These are phyloP conservation scores for Parasteatoda tepidariorum DNA, from an alignment of 1,140 invertebrate genomes.

Conservation along the genomic window DNA sequence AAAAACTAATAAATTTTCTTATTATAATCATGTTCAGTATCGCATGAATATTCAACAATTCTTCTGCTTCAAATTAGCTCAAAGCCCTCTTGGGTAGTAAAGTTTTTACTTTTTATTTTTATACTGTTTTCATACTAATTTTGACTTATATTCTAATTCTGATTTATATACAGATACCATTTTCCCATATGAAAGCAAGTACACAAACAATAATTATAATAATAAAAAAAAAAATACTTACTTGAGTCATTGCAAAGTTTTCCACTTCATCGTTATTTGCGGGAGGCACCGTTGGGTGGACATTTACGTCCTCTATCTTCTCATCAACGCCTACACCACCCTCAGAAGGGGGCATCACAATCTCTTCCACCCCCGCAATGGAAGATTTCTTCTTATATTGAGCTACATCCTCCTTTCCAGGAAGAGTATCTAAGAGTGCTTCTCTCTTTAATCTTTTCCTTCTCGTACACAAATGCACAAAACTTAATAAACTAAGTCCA, in stretches of 20 bases:
- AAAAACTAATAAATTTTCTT: no score
- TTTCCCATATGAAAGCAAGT: no score
- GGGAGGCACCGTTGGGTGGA: not conserved
- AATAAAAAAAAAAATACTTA: not conserved
- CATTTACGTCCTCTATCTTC: not conserved
- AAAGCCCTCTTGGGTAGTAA: not conserved
- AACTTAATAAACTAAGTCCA: not conserved
- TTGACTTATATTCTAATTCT: no score
- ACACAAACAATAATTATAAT: not conserved
- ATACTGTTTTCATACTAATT: not conserved
- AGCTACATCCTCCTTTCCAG: not conserved
- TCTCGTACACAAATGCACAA: slow-evolving; percentile 4
- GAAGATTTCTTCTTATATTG: slow-evolving; percentile 23
- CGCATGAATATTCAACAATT: no score
- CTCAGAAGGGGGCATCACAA: not conserved
- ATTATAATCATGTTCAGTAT: no score
- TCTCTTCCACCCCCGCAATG: not conserved
- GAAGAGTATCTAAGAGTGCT: slow-evolving; percentile 13
- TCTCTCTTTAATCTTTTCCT: slow-evolving; percentile 11
- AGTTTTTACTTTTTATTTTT: not conserved
- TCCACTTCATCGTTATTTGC: not conserved
- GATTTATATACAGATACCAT: no score
- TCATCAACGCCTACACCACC: not conserved
- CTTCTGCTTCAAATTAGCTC: not conserved
- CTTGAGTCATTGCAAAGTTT: slow-evolving; percentile 27